Percentiles rank a stretch among this genome's conserved stretches.
Evolutionary conservation across 1,140 invertebrate species (phyloP).

Genomic region (Macrostomum lignano): DNA sequence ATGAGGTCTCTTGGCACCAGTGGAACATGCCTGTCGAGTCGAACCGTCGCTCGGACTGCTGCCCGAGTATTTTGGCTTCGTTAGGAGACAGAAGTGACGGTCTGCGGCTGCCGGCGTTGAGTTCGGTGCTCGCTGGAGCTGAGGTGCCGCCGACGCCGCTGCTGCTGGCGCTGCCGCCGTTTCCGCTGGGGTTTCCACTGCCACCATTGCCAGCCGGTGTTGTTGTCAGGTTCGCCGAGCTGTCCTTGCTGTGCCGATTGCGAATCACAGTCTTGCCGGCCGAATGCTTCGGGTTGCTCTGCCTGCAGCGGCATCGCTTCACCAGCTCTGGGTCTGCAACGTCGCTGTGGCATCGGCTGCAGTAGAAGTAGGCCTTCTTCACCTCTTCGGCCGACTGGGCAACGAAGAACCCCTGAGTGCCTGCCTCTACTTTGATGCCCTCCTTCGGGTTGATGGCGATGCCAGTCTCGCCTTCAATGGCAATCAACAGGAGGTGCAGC

Average conservation of each 20-base stretch:
- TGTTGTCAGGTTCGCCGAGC: too few species aligned
- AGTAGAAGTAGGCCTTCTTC: conserved; percentile 7
- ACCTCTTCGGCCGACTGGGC: conserved; percentile 7
- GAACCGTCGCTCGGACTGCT: conserved; percentile 13
- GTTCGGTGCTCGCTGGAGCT: too few species aligned
- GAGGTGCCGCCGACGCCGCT: too few species aligned
- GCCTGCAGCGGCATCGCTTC: conserved; percentile 32
- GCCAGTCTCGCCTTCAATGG: conserved; percentile 6
- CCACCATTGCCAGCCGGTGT: too few species aligned
- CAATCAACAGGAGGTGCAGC: conserved; percentile 7
- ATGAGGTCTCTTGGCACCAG: conserved; percentile 76
- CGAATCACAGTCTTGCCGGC: too few species aligned
- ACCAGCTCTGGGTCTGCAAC: background rate
- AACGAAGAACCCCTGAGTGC: conserved; percentile 31
- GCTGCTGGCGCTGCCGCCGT: too few species aligned
- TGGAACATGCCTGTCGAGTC: conserved; percentile 99
- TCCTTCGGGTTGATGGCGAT: conserved; percentile 1
- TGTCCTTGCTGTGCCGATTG: too few species aligned
- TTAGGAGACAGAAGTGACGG: too few species aligned
- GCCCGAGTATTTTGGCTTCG: too few species aligned
- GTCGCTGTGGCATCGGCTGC: conserved; percentile 3
- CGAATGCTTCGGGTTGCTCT: too few species aligned
- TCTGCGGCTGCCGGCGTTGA: too few species aligned
- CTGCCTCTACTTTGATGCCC: background rate
- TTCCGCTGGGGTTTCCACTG: too few species aligned